Evolutionary conservation across 2,888 invertebrate species (phyloP).

Genomic region (Caenorhabditis macrosperma): DNA sequence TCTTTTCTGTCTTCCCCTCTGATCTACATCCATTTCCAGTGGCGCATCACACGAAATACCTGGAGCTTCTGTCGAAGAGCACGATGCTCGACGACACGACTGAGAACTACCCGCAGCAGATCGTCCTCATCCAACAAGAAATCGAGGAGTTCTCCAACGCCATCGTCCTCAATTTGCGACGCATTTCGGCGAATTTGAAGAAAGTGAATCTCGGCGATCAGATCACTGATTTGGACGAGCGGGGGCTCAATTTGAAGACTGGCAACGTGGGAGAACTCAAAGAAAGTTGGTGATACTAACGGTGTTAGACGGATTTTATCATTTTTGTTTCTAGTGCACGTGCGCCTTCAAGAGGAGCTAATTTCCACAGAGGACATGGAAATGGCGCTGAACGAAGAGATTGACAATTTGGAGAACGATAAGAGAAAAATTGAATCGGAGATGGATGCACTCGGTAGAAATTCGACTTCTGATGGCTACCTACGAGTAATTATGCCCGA

Average conservation of each 20-base stretch:
- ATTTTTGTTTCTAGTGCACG: conserved; percentile 69
- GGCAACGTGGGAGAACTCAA: conserved; percentile 44
- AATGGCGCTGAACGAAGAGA: conserved; percentile 60
- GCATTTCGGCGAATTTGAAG: conserved; percentile 66
- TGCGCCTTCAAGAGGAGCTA: conserved; percentile 76
- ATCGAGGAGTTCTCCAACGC: conserved; percentile 64
- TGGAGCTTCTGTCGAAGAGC: conserved; percentile 88
- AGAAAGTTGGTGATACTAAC: conserved; percentile 12
- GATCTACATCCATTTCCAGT: conserved; percentile 52
- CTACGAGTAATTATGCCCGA: neutral
- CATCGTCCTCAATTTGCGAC: conserved; percentile 62
- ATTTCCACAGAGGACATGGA: conserved; percentile 72
- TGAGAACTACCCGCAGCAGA: conserved; percentile 77
- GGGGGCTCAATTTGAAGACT: conserved; percentile 42
- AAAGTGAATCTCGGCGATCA: conserved; percentile 58
- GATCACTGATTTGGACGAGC: conserved; percentile 55
- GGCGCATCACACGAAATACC: conserved; percentile 84
- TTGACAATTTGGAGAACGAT: conserved; percentile 52
- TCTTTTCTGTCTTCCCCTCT: neutral
- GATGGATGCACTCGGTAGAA: no score
- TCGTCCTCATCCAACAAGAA: conserved; percentile 53
- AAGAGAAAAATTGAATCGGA: conserved; percentile 19
- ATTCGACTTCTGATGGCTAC: conserved; percentile 17
- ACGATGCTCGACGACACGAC: conserved; percentile 89
- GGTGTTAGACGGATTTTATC: neutral